Evolutionary conservation across 2,888 invertebrate genomes (phyloP), one percentile per base, ranked within the genome.

Genomic region (Mythimna albipuncta): DNA sequence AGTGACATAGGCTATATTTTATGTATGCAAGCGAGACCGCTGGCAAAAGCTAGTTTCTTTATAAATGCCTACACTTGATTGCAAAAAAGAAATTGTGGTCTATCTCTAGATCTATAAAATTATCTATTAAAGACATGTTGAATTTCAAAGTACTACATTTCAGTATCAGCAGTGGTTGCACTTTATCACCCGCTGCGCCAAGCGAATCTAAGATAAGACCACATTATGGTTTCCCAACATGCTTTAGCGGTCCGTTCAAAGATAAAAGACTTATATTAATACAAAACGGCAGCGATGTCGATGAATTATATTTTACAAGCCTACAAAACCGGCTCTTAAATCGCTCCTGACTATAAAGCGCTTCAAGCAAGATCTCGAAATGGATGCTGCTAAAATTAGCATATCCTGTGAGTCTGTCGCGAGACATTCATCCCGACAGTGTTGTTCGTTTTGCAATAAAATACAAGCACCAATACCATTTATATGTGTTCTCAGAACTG

Each of bases 361-460:
- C 64, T 77, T 65, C 59, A 72, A 72, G 75, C 78, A 65, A 76
- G 75, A 76, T 75, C 72, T 75, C 75, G 73, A 69, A 82, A 84
- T 85, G 85, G 77, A 80, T 77, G 74, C 75, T 57, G 65, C 72
- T 86, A 83, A 87, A 86, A 86, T 88, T 85, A 87, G 75, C 85
- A 86, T 88, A 84, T 86, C 87, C 86, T 85, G 81, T 67, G 69
- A 77, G 76, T 78, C 81, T 78, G 86, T 83, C 82, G 79, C 84
- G 77, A 79, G 78, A 77, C 82, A 75, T 67, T 79, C 75, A 77
- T 71, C 72, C 75, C 69, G 70, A n/a, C 58, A 72, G 47, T 76
- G 41, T 72, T 82, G 69, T 77, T 84, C 75, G 58, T 82, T 84
- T 84, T 83, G 75, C 72, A 76, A 77, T 82, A 75, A 80, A 75